Conservation (phyloP, 2,113 vertebrate genomes). For the Formicarius rufipectus region DNA sequence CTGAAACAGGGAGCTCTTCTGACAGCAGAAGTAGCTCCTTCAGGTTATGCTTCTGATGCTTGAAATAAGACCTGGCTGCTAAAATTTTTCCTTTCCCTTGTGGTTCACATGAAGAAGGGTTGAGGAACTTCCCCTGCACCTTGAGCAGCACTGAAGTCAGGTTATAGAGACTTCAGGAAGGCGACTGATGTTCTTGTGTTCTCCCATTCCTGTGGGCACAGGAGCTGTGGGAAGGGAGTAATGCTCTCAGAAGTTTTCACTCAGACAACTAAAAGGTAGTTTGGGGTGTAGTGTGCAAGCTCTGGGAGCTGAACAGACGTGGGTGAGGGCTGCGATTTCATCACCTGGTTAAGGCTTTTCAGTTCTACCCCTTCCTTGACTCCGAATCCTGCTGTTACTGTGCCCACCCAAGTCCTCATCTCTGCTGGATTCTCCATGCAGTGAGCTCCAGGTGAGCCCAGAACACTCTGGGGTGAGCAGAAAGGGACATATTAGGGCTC, state of each 20-base stretch:
- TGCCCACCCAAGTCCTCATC: neutral
- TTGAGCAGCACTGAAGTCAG: neutral
- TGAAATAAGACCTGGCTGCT: neutral
- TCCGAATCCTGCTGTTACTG: neutral
- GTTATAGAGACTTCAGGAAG: neutral
- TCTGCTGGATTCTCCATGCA: neutral
- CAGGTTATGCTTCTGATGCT: neutral
- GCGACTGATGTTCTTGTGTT: neutral
- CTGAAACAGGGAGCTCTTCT: neutral
- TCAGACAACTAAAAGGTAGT: neutral
- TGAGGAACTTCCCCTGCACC: neutral
- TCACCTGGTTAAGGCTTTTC: neutral
- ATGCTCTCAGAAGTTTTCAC: neutral
- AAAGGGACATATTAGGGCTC: neutral
- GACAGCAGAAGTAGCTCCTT: neutral
- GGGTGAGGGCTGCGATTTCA: neutral
- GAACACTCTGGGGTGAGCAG: no score
- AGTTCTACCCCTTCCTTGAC: neutral
- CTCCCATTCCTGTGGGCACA: rapidly evolving
- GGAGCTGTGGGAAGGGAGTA: neutral
- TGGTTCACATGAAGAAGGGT: neutral
- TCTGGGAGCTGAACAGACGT: neutral
- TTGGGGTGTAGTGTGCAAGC: neutral
- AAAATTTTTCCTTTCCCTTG: neutral
- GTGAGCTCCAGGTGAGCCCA: neutral